Evolutionary conservation across 1,140 invertebrate genomes (phyloP).

Genomic region (Drosophila sp.): DNA sequence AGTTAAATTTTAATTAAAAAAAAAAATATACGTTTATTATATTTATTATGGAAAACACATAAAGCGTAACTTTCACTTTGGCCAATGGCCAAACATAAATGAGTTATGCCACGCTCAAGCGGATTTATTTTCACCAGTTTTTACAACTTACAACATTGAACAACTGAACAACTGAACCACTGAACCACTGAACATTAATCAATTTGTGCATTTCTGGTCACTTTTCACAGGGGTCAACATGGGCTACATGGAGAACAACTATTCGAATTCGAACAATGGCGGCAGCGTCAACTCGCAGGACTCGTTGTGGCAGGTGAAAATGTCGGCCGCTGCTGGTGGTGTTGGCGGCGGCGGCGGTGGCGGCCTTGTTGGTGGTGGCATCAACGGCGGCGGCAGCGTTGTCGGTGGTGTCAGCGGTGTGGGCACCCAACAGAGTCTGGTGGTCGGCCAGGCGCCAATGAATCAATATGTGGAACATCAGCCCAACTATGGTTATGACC

Average conservation of each 20-base stretch:
- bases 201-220: constrained; percentile 14
- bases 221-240: constrained; percentile 89
- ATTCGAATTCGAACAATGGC: constrained; percentile 95
- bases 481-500: constrained; percentile 89
- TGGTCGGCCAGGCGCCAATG: constrained; percentile 78
- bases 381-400: constrained; percentile 2
- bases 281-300: constrained; percentile 97
- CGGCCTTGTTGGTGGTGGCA: neutral
- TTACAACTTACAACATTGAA: constrained; percentile 22
- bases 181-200: constrained; percentile 23
- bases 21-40: constrained; percentile 25
- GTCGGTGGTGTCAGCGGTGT: constrained; percentile 25
- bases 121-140: constrained; percentile 42
- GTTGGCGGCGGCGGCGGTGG: neutral
- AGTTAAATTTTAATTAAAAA: constrained; percentile 63
- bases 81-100: constrained; percentile 51
- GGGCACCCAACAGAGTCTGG: constrained; percentile 85
- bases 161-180: neutral
- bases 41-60: constrained; percentile 34
- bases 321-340: constrained; percentile 86
- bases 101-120: constrained; percentile 22
- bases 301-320: constrained; percentile 97
- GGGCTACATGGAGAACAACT: constrained; percentile 95
- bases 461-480: constrained; percentile 86
- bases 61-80: constrained; percentile 45